Evolutionary conservation across 2,797 vertebrate genomes (phyloP).

Genomic region (Pelochelys cantorii): DNA sequence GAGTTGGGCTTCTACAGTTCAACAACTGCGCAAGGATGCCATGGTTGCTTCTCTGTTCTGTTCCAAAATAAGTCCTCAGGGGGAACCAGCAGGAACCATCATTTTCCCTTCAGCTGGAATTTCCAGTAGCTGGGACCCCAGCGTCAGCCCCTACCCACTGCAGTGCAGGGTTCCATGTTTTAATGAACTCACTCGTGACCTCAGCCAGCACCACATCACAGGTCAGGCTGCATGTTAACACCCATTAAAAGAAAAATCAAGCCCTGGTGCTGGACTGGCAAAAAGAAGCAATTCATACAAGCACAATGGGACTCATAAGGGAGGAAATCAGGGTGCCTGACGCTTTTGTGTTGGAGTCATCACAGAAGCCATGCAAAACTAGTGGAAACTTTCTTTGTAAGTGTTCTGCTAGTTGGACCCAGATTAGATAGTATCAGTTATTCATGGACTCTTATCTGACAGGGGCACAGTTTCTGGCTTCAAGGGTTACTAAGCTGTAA

Average conservation of each 20-base stretch:
- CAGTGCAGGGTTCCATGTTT: neutral
- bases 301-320: neutral
- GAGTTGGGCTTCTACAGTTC: neutral
- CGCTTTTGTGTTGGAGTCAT: conserved; percentile 48
- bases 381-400: conserved; percentile 70
- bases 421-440: conserved; percentile 80
- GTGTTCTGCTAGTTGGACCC: conserved; percentile 74
- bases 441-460: conserved; percentile 59
- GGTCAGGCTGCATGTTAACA: neutral
- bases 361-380: conserved; percentile 68
- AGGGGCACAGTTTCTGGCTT: conserved; percentile 75
- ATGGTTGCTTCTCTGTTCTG: neutral
- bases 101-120: neutral
- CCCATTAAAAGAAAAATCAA: neutral
- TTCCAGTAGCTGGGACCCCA: neutral
- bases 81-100: conserved; percentile 11
- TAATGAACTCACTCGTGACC: neutral
- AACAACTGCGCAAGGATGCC: neutral
- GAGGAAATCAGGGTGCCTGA: conserved; percentile 25
- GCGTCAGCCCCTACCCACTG: neutral
- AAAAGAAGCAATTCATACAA: neutral
- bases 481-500: conserved; percentile 73
- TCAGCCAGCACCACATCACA: conserved; percentile 6
- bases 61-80: neutral
- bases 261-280: neutral